These are phyloP conservation scores for Anser cygnoides DNA, from an alignment of 2,113 vertebrate genomes.

Conservation along the genomic window DNA sequence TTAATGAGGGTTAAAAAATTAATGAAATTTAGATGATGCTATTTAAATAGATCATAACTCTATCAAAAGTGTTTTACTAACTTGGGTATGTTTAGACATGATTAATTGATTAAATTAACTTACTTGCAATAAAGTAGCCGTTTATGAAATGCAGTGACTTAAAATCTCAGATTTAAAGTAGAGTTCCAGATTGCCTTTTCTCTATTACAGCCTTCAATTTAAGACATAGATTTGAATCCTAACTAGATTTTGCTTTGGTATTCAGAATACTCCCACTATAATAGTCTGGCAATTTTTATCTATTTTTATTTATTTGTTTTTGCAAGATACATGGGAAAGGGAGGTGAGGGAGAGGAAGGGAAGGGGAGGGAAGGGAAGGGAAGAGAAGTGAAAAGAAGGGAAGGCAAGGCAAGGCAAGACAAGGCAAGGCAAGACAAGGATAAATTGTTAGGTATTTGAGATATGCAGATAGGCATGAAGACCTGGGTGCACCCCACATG, in stretches of 20 bases:
- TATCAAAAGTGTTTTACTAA: conserved; percentile 12
- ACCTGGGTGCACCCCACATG: neutral
- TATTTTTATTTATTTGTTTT: neutral
- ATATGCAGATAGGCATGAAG: neutral
- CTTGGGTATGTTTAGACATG: conserved; percentile 19
- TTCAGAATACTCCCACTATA: neutral
- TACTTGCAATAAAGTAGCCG: neutral
- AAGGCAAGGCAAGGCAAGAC: too few relatives aligned
- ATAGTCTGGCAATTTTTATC: neutral
- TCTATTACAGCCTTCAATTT: neutral
- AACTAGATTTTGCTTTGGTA: neutral
- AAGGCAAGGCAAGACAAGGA: neutral
- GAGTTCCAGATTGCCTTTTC: neutral
- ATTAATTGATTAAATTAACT: conserved; percentile 38
- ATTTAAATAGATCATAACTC: conserved; percentile 51
- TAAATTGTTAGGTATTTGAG: neutral
- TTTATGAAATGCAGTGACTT: neutral
- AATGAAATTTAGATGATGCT: conserved; percentile 44
- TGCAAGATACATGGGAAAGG: rapidly evolving
- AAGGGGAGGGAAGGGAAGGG: too few relatives aligned
- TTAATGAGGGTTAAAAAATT: conserved; percentile 52
- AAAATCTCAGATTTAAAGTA: neutral
- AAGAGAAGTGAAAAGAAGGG: too few relatives aligned
- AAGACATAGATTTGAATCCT: neutral
- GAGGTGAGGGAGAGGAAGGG: too few relatives aligned